Conservation (phyloP, 37 sponge, comb jelly and placozoan genomes). For the Oopsacas minuta region DNA sequence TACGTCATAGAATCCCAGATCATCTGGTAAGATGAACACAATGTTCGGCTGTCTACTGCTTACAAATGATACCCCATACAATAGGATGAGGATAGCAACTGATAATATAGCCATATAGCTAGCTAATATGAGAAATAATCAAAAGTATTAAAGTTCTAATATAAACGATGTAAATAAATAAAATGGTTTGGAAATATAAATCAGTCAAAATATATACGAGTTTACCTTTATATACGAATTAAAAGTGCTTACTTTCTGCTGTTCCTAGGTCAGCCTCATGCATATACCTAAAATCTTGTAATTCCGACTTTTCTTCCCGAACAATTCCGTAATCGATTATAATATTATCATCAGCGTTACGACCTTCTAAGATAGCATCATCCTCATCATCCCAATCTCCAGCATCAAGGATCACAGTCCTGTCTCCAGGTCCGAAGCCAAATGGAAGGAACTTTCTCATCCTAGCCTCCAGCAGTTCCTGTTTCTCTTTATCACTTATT, state of each 20-base stretch:
- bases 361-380: slow-evolving; percentile 7
- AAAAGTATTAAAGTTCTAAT: no score
- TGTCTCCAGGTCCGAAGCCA: slow-evolving; percentile 42
- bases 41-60: slow-evolving; percentile 20
- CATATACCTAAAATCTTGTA: background rate
- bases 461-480: background rate
- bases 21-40: slow-evolving; percentile 13
- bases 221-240: no score
- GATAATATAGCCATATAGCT: no score
- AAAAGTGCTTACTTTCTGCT: background rate
- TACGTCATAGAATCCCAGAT: slow-evolving; percentile 13
- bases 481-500: background rate
- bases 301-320: background rate
- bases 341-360: background rate
- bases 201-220: no score
- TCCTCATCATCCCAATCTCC: slow-evolving; percentile 46
- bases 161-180: no score
- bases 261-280: background rate
- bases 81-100: background rate
- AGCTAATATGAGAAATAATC: no score
- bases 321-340: background rate
- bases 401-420: slow-evolving; percentile 37
- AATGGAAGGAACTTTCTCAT: slow-evolving; percentile 43
- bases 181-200: no score
- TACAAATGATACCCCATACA: background rate